Conservation (phyloP, 1,140 invertebrate species). For the Venturia canescens region DNA sequence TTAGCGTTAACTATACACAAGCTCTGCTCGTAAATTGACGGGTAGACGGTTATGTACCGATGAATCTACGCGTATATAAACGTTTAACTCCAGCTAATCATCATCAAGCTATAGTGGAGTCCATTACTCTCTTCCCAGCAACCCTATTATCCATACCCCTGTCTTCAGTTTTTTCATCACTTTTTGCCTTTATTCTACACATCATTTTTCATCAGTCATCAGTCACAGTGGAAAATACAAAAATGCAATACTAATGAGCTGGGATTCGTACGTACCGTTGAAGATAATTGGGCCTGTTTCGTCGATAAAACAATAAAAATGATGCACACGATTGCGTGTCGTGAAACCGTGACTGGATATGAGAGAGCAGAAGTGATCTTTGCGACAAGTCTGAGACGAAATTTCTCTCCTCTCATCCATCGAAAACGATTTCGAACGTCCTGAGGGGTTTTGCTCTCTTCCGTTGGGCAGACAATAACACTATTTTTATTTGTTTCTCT, state of each 20-base stretch:
- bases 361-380: too few species aligned
- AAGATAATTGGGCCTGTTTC: neutral
- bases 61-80: slow-evolving; percentile 7
- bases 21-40: slow-evolving; percentile 7
- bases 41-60: slow-evolving; percentile 1
- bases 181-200: neutral
- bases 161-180: neutral
- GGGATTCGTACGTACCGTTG: too few species aligned
- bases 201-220: neutral
- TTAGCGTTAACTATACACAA: slow-evolving; percentile 13
- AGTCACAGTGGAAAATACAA: neutral
- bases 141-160: neutral
- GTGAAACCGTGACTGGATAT: too few species aligned
- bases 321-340: too few species aligned
- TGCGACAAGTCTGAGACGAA: too few species aligned
- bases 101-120: slow-evolving; percentile 33
- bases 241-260: too few species aligned
- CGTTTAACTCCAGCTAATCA: slow-evolving; percentile 31
- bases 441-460: too few species aligned
- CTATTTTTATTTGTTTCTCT: neutral
- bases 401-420: too few species aligned
- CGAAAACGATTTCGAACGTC: too few species aligned
- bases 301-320: too few species aligned
- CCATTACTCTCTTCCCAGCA: slow-evolving; percentile 15
- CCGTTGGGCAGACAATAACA: too few species aligned